Evolutionary conservation across 2,888 invertebrate species (phyloP), one percentile per base, ranked within the genome.

Genomic region (Brachyptera putata): DNA sequence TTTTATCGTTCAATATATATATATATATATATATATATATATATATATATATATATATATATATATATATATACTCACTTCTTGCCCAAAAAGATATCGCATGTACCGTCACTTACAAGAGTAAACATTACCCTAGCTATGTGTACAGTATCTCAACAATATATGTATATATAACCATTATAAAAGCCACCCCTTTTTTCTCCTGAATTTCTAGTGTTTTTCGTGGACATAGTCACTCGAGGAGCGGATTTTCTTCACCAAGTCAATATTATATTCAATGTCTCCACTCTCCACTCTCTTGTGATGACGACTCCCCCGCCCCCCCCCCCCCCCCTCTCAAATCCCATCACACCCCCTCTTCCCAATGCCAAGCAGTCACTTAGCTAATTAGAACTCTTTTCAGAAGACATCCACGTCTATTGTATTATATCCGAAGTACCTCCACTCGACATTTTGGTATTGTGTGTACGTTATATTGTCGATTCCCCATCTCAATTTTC

Each of bases 401-500:
- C 46, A 46, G 46, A 46, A 46, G 46, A 46, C 46, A 21, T 46
- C 24, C 22, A 21, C 22, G 18, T n/a, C 7, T n/a, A 46, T 46
- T 41, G 41, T 41, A 21, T 2, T 3, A n/a, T 37, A n/a, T 13
- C 46, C 24, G 24, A 46, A 24, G 46, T 24, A 16, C 16, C 5
- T 46, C 22, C 46, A 5, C 21, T 5, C 1, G 11, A 9, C 53
- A 14, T 53, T 53, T 53, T 43, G 48, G 22, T 30, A 16, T 43
- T 57, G 46, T 57, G 46, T 46, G 43, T 48, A 46, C 48, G 14
- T 14, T 24, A 36, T 43, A 57, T 57, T 57, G 30, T 30, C 43
- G 36, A 21, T 30, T 22, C 59, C 55, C 60, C 30, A 56, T 57
- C 60, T 60, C 60, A 60, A 60, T 60, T 60, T 50, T 57, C 56